Evolutionary conservation across 2,888 invertebrate species (phyloP).

Genomic region (Acrocyrtus sp.): DNA sequence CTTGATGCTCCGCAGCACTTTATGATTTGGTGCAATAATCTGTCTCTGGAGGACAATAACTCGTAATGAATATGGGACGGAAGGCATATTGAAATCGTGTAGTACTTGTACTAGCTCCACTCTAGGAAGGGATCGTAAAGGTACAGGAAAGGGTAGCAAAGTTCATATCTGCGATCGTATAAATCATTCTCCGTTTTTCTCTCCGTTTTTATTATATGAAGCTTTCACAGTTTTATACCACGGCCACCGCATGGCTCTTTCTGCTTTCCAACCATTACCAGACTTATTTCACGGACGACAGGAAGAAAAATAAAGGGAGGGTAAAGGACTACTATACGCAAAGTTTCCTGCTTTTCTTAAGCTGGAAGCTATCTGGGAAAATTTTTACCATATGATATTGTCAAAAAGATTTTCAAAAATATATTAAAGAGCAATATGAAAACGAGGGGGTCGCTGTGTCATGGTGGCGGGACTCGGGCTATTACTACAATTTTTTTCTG

Average conservation of each 20-base stretch:
- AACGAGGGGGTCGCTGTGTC: conserved; percentile 33
- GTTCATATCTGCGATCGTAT: conserved; percentile 60
- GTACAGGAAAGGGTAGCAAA: conserved; percentile 57
- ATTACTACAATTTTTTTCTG: conserved; percentile 3
- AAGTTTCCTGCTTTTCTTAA: neutral
- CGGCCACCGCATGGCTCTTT: neutral
- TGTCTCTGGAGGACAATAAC: conserved; percentile 63
- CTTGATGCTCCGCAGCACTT: conserved; percentile 56
- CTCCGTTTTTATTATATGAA: conserved; percentile 37
- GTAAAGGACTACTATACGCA: conserved; percentile 7
- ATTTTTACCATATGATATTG: conserved; percentile 44
- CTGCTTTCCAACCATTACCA: conserved; percentile 11
- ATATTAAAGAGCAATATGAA: conserved; percentile 29
- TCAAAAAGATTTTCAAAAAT: conserved; percentile 44
- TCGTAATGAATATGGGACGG: conserved; percentile 64
- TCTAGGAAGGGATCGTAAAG: conserved; percentile 16
- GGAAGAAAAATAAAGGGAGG: neutral
- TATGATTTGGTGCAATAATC: conserved; percentile 64
- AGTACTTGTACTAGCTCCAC: too few species aligned
- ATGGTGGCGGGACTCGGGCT: neutral
- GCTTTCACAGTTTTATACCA: conserved; percentile 8
- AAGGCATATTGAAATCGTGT: conserved; percentile 64
- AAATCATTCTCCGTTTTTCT: conserved; percentile 59
- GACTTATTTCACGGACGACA: conserved; percentile 27
- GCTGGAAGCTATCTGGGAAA: conserved; percentile 3